Evolutionary conservation across 2,113 vertebrate species (phyloP).

Genomic region (Melanocharis versteri): DNA sequence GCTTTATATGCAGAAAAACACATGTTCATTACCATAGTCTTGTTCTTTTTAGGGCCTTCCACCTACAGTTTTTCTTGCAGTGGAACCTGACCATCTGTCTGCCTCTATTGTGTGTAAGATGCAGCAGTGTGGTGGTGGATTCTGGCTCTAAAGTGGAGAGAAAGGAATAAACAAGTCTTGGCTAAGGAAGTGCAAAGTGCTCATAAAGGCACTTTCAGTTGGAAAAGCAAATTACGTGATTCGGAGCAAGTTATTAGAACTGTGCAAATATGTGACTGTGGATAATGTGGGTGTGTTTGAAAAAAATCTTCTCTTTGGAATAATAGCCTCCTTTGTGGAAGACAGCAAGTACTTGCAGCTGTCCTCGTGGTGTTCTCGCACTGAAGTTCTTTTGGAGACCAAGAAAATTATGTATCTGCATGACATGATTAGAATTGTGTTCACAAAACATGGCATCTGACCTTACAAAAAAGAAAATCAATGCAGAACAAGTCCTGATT

Average conservation of each 20-base stretch:
- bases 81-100: not conserved
- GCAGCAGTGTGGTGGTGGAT: not conserved
- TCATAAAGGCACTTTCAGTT: not conserved
- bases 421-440: not conserved
- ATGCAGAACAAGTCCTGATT: not conserved
- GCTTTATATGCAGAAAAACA: not conserved
- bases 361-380: not conserved
- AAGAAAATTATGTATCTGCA: not conserved
- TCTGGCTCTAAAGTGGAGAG: not conserved
- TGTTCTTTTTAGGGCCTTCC: not conserved
- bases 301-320: not conserved
- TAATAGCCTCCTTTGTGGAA: not conserved
- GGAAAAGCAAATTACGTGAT: not conserved
- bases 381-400: not conserved
- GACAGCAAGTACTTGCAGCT: not conserved
- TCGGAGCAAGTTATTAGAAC: not conserved
- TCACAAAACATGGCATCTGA: not conserved
- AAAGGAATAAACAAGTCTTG: not conserved
- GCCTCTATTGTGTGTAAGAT: not conserved
- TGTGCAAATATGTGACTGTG: not conserved
- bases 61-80: not conserved
- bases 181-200: not conserved
- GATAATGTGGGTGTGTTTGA: not conserved
- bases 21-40: accelerated
- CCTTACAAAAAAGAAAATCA: slow-evolving; percentile 14